Base-by-base conservation (phyloP, 2,888 invertebrate species). In the Eurytoma californica region DNA sequence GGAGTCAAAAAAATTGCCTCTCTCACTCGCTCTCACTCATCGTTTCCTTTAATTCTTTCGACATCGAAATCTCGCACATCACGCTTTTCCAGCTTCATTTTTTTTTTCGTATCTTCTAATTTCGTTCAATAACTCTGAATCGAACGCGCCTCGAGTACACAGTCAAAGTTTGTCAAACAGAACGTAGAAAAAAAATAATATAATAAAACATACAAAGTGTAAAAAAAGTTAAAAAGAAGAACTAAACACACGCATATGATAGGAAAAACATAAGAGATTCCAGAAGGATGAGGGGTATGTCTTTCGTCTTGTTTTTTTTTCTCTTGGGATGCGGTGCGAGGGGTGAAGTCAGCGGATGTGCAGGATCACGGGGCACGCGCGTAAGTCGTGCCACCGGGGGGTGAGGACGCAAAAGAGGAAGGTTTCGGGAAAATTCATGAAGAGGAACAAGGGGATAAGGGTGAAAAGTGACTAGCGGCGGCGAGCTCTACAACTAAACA, bases 401-500 rank as follows among this genome's bases (percentile, higher is more conserved):
- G 67, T 53, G 63, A 61, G 73, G 70, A 49, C 24, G 24, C 24
- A 2, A 24, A 24, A 24, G 24, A 2, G 24, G 53, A 51, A 67
- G 30, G 47, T 13, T 39, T 39, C 7, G 13, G 55, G 24, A 28
- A 39, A 39, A 69, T 66, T 65, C 57, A 72, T 51, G 68, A 61
- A 63, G 28, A 63, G 39, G 63, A 55, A 55, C 7, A 55, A 66
- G 66, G 67, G 72, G 60, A 49, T 5, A 68, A 72, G 77, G 82
- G 81, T 81, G 81, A 66, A 78, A 86, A 90, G 89, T 90, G 90
- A 90, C 90, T 90, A 90, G 90, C 89, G 90, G 90, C 89, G 89
- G 90, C 90, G 90, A 90, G 90, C 89, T 90, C 90, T 90, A 90
- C 89, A 90, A 90, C 90, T 90, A 90, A 90, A 90, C 90, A 90